Evolutionary conservation across 2,797 vertebrate species (phyloP), one percentile per base, ranked within the genome.

Genomic region (Dicrostonyx torquatus): DNA sequence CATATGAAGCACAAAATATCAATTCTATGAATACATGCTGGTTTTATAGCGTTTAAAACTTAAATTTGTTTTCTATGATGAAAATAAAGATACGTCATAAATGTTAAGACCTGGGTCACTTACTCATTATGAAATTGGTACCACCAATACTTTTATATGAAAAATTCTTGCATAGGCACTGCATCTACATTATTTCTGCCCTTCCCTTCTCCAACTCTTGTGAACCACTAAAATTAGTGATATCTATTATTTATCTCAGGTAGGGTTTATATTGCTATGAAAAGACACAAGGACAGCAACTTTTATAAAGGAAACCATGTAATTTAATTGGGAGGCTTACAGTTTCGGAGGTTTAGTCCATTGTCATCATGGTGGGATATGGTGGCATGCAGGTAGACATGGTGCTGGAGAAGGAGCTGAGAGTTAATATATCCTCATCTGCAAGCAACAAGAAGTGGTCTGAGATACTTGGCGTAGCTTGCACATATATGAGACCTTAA

Each of bases 1-100:
- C 87, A 43, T 43, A 10, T 18, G 66, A 94, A 29, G 26, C 75
- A 87, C 66, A 93, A 90, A 92, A 91, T 82, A 93, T 45, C 91
- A 88, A 92, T 85, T 87, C 58, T 77, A 76, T 34, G 76, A 94
- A 92, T 64, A 93, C 3, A 66, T 89, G 64, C 37, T 91, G 10
- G 24, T 83, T 89, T 96, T 90, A 17, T 86, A 72, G 37, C 45
- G 64, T 26, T 48, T 9, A 76, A 90, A 80, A 26, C 12, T 89
- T 58, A 82, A 64, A 91, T 22, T 94, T 87, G 53, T 24, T 66
- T 20, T 93, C 13, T 72, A 4, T 68, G 20, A 31, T 86, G n/a
- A 45, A 82, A 90, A 82, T 70, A 68, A 68, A 94, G 13, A 70
- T 64, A 86, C 90, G 87, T 87, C 1, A 22, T 68, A 92, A 90